A percentile compares a stretch with the other conserved stretches of the same genome.
Evolutionary conservation across 2,113 vertebrate genomes (phyloP).

Genomic region (Ibidorhyncha struthersii): DNA sequence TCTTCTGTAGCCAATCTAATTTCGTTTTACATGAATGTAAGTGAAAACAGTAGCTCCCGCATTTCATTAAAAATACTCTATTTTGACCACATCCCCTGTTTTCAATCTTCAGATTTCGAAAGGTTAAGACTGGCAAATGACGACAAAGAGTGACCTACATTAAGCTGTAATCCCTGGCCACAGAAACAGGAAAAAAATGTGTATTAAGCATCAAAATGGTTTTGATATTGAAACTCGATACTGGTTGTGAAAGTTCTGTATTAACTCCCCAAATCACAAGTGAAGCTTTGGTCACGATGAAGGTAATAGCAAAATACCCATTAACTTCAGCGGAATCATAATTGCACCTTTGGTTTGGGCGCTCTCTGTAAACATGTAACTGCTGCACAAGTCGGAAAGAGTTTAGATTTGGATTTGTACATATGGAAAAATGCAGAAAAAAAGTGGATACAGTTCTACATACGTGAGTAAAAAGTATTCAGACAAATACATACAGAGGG

Average conservation of each 20-base stretch:
- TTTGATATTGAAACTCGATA: neutral
- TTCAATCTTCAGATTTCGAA: neutral
- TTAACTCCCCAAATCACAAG: neutral
- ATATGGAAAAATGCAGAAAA: neutral
- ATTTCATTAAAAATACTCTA: neutral
- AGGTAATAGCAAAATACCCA: neutral
- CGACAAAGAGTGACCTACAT: neutral
- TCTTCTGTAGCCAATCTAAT: slow-evolving; percentile 22
- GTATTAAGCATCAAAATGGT: neutral
- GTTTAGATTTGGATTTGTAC: neutral
- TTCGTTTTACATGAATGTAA: neutral
- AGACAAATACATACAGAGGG: neutral
- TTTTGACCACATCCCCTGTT: neutral
- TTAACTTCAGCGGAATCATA: neutral
- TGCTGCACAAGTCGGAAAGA: neutral
- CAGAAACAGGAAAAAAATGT: neutral
- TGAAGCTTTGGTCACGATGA: neutral
- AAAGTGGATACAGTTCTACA: neutral
- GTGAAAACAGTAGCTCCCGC: neutral
- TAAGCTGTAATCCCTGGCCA: neutral
- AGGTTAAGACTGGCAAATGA: neutral
- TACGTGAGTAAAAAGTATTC: neutral
- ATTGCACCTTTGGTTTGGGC: neutral
- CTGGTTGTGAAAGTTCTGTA: neutral
- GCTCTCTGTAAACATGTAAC: neutral